These are phyloP conservation scores for Cervus canadensis DNA, from an alignment of 2,113 vertebrate species.

Conservation along the genomic window DNA sequence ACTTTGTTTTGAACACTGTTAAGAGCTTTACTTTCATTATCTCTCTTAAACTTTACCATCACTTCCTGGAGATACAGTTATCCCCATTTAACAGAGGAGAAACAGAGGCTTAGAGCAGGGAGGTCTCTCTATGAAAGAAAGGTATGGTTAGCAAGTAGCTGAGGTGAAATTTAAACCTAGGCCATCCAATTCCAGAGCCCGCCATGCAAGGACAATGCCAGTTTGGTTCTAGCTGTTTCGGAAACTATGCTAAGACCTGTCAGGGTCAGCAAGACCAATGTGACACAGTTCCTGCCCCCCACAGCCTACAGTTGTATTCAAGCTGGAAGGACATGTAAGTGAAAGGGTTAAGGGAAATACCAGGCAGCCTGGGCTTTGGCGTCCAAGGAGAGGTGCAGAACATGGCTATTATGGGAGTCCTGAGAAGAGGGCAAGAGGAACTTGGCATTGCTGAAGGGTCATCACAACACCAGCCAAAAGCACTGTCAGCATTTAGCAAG, in stretches of 20 bases:
- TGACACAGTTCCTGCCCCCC: not conserved
- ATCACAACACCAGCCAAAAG: slow-evolving; percentile 26
- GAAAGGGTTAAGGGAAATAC: not conserved
- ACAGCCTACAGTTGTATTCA: not conserved
- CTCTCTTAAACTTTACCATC: not conserved
- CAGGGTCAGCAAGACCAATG: not conserved
- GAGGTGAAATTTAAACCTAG: not conserved
- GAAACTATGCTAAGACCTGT: not conserved
- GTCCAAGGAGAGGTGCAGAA: not conserved
- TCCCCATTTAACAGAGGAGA: not conserved
- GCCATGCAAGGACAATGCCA: not conserved
- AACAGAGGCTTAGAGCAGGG: not conserved
- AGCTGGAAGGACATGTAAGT: not conserved
- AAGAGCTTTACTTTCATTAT: not conserved
- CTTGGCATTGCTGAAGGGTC: slow-evolving; percentile 36
- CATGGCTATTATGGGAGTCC: not conserved
- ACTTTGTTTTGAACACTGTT: not conserved
- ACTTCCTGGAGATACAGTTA: not conserved
- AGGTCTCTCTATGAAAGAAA: not conserved
- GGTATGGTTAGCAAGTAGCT: not conserved
- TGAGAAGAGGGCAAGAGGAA: slow-evolving; percentile 2
- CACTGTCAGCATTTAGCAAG: slow-evolving; percentile 44
- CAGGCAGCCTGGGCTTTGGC: not conserved
- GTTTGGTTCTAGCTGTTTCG: not conserved
- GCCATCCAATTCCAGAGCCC: not conserved